phyloP scores from a whole-genome alignment of 1,140 invertebrate genomes.

The Eciton burchellii region DNA sequence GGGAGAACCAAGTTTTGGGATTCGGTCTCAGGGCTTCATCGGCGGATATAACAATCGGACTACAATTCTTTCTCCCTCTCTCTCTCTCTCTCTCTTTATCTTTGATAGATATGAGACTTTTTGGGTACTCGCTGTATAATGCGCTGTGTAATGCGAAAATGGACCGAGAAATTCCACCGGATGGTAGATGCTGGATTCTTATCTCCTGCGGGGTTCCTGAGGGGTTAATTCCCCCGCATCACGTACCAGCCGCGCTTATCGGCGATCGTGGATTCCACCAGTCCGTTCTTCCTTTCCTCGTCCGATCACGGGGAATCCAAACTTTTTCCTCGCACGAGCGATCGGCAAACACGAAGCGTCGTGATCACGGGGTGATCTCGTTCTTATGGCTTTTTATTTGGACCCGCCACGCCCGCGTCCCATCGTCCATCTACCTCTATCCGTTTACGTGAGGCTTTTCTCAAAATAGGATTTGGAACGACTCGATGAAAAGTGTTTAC shows the following conservation, averaged over 20 bases:
- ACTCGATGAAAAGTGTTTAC: constrained; percentile 62
- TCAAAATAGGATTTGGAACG: constrained; percentile 60
- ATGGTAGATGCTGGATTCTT: background rate
- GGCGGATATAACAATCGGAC: too few relatives aligned
- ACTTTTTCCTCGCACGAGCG: constrained; percentile 17
- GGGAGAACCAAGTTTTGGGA: too few relatives aligned
- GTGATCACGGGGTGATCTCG: constrained; percentile 47
- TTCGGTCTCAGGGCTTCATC: too few relatives aligned
- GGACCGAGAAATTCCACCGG: too few relatives aligned
- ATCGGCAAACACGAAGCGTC: constrained; percentile 40
- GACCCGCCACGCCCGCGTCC: constrained; percentile 19
- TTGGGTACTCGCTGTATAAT: too few relatives aligned
- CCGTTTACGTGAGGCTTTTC: constrained; percentile 58
- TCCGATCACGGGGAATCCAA: background rate
- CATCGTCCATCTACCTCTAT: constrained; percentile 33
- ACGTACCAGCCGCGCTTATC: constrained; percentile 14
- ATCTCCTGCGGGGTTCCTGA: background rate
- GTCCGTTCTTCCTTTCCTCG: background rate
- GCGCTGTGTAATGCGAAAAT: too few relatives aligned
- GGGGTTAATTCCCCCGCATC: constrained; percentile 32
- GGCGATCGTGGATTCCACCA: constrained; percentile 31
- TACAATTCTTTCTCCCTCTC: too few relatives aligned
- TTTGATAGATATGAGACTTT: too few relatives aligned
- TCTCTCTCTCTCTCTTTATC: too few relatives aligned
- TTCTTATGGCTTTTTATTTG: constrained; percentile 35